phyloP scores from a whole-genome alignment of 2,888 invertebrate species.

The Parascotia fuliginaria region DNA sequence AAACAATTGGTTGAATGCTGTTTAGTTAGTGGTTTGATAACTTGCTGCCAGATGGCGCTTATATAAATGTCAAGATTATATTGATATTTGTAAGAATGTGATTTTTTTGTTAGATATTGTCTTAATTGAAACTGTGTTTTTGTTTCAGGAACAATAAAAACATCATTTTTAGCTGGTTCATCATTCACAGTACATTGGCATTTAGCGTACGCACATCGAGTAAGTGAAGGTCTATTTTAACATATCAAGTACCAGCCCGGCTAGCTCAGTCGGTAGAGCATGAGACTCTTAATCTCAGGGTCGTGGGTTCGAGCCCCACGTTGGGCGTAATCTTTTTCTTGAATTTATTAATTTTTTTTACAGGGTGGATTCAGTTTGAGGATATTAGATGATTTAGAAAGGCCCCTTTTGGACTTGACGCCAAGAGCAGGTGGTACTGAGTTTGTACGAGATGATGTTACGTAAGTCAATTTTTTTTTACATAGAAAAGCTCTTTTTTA shows the following conservation, averaged over 20 bases:
- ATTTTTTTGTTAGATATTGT: neutral
- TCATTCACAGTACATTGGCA: conserved; percentile 97
- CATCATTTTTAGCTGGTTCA: conserved; percentile 92
- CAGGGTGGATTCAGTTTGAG: conserved; percentile 97
- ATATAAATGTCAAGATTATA: neutral
- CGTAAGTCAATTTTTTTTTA: conserved; percentile 94
- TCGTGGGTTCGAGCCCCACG: conserved; percentile 87
- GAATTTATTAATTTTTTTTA: conserved; percentile 27
- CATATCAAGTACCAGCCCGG: conserved; percentile 49
- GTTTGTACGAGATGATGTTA: conserved; percentile 93
- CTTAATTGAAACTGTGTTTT: no score
- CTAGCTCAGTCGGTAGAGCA: conserved; percentile 85
- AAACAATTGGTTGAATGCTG: conserved; percentile 39
- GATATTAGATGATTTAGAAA: conserved; percentile 93
- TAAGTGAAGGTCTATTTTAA: conserved; percentile 60
- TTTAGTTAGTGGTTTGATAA: conserved; percentile 29
- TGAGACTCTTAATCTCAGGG: conserved; percentile 87
- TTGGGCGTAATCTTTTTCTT: conserved; percentile 72
- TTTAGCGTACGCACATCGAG: conserved; percentile 95
- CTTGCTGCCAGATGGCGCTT: conserved; percentile 51
- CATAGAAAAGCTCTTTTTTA: neutral
- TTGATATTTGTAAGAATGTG: neutral
- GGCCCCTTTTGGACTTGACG: conserved; percentile 93
- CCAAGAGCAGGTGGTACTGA: conserved; percentile 92
- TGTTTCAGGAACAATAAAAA: conserved; percentile 90